Evolutionary conservation across 2,888 invertebrate species (phyloP).

Genomic region (Rapana venosa): DNA sequence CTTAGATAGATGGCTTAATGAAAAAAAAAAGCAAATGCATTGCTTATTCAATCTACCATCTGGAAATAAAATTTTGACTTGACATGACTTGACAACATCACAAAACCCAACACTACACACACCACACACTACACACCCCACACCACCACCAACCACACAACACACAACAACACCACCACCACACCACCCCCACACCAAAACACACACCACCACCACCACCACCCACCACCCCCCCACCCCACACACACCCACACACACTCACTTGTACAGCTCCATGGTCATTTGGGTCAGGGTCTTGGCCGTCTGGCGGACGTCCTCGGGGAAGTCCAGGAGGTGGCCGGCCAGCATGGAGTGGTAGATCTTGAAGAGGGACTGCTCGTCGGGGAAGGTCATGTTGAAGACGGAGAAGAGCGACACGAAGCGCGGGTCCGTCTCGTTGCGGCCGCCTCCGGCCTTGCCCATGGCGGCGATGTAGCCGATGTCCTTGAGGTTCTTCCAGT

Average conservation of each 20-base stretch:
- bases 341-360: slow-evolving; percentile 90
- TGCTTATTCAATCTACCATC: too few relatives aligned
- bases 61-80: too few relatives aligned
- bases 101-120: too few relatives aligned
- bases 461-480: slow-evolving; percentile 81
- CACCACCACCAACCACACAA: too few relatives aligned
- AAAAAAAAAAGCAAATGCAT: too few relatives aligned
- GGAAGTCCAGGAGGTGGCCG: slow-evolving; percentile 87
- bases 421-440: slow-evolving; percentile 92
- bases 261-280: slow-evolving; percentile 91
- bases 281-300: slow-evolving; percentile 86
- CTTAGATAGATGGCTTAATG: too few relatives aligned
- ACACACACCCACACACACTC: slow-evolving; percentile 62
- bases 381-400: slow-evolving; percentile 91
- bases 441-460: slow-evolving; percentile 88
- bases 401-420: slow-evolving; percentile 94
- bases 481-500: slow-evolving; percentile 92
- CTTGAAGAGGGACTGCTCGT: slow-evolving; percentile 86
- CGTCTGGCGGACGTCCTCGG: slow-evolving; percentile 83
- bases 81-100: too few relatives aligned
- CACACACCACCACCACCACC: too few relatives aligned
- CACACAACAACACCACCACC: too few relatives aligned
- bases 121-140: too few relatives aligned
- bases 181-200: too few relatives aligned
- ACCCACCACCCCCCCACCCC: too few relatives aligned